Base-by-base conservation (phyloP, 2,888 invertebrate species). In the Neoascia interrupta region DNA sequence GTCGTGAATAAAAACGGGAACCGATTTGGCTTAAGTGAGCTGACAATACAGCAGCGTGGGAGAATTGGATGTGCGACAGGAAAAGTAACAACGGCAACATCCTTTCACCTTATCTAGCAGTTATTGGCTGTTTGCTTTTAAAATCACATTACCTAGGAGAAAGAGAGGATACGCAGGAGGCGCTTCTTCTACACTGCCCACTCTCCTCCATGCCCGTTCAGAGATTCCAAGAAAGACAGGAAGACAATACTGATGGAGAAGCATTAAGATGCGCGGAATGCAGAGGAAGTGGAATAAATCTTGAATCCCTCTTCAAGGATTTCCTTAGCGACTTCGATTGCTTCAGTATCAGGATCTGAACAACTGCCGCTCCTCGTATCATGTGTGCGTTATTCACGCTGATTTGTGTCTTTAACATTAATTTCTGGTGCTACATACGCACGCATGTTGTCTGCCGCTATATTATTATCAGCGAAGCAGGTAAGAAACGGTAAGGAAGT, bases 1-100 rank as follows among this genome's bases (percentile, higher is more conserved):
- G 60, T 54, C 64, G 45, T 53, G 34, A 36, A 73, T 72, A 54
- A 79, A 66, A 79, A 66, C 60, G 76, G 76, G 47, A 68, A 68
- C 73, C 79, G 79, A 79, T 79, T 79, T 73, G 73, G 61, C 73
- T 79, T 73, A 76, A 76, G 75, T 76, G 58, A 79, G 66, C 79
- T 73, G 73, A 61, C 79, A 79, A 79, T 73, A 61, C 54, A 31
- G 26, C n/a, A 28, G n/a, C 13, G 26, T 0, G 15, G 15, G 43
- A 31, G 8, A 16, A 34, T n/a, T 28, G 3, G 6, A 11, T 16
- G 15, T 15, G 37, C 19, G 39, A 16, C 36, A 60, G 41, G 64
- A 56, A 56, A 39, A 60, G 39, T 31, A 72, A 64, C 39, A 72
- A 61, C 61, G 26, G 16, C 41, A 60, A 73, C 51, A 54, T 66